Conservation (phyloP, 2,113 vertebrate genomes). For the Pachyramphus minor region DNA sequence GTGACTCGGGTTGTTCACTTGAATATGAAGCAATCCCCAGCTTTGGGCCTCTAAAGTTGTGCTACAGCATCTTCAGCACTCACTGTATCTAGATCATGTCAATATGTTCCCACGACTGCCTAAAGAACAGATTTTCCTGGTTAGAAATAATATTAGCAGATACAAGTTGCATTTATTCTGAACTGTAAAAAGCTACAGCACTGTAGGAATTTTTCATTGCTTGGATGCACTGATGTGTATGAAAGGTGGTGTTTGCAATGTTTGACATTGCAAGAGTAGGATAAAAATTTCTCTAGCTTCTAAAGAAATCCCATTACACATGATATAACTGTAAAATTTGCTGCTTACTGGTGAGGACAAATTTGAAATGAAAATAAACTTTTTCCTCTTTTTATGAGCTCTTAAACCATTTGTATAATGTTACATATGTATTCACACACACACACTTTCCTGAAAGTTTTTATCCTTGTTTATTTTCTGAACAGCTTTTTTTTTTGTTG, state of each 20-base stretch:
- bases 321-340: neutral
- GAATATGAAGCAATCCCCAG: neutral
- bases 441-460: neutral
- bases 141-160: neutral
- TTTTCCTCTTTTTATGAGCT: neutral
- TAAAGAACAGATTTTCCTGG: neutral
- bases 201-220: neutral
- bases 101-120: neutral
- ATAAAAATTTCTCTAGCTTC: neutral
- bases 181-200: neutral
- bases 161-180: neutral
- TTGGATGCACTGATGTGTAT: neutral
- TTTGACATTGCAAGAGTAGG: neutral
- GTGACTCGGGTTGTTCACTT: neutral
- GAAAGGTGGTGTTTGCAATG: neutral
- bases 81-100: neutral
- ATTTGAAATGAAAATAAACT: neutral
- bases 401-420: neutral
- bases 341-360: neutral
- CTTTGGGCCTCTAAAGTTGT: neutral
- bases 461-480: neutral
- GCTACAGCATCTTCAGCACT: neutral
- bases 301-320: neutral
- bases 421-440: neutral
- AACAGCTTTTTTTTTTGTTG: neutral